Percentiles rank a stretch among this genome's conserved stretches.
These are phyloP conservation scores for Delichon dasypus DNA, from an alignment of 2,797 vertebrate species.

Conservation along the genomic window DNA sequence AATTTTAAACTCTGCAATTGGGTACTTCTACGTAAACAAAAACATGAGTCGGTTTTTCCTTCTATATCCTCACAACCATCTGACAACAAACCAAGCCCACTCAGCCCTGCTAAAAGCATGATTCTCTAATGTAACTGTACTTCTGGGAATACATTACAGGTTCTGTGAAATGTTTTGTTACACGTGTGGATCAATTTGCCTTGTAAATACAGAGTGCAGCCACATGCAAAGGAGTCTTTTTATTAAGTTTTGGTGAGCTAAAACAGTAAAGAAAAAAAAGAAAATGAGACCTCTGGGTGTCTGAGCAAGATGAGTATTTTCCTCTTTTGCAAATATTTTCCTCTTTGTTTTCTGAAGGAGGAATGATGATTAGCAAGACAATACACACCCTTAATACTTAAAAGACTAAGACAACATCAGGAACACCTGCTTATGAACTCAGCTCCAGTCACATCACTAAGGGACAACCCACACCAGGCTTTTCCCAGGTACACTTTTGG, in stretches of 20 bases:
- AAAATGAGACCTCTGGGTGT: background rate
- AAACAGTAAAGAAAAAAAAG: background rate
- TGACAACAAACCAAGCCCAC: slow-evolving; percentile 39
- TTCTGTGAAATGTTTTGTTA: background rate
- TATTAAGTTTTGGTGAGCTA: background rate
- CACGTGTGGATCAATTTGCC: background rate
- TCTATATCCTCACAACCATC: slow-evolving; percentile 2
- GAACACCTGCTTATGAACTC: background rate
- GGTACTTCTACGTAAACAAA: slow-evolving; percentile 19
- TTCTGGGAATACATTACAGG: slow-evolving; percentile 29
- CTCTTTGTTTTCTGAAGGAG: background rate
- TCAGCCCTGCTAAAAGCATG: slow-evolving; percentile 29
- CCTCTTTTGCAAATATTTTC: background rate
- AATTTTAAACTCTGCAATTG: background rate
- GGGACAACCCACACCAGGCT: background rate
- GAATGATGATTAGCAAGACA: background rate
- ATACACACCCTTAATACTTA: background rate
- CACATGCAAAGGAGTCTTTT: background rate
- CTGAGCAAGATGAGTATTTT: background rate
- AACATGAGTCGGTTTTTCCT: background rate
- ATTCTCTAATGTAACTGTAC: background rate
- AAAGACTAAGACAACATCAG: background rate
- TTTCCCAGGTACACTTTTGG: background rate
- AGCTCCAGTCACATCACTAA: background rate
- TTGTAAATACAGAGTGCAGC: background rate